A percentile compares a stretch with the other conserved stretches of the same genome.
phyloP scores from a whole-genome alignment of 1,140 invertebrate species.

The Reticulitermes speratus region DNA sequence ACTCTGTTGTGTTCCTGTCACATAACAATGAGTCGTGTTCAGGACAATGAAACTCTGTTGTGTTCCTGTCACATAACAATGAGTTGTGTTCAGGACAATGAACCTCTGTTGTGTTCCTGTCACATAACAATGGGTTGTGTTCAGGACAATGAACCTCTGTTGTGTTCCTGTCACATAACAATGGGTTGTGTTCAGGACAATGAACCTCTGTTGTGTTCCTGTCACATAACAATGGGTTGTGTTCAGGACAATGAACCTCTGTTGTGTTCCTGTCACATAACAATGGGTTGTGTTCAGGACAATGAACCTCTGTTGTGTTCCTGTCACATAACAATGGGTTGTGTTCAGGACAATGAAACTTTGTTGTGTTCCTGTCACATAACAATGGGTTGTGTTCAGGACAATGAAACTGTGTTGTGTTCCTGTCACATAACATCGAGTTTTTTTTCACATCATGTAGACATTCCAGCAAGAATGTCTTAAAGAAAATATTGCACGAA shows the following conservation, averaged over 20 bases:
- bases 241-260: too few species aligned
- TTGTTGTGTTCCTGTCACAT: neutral
- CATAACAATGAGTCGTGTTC: neutral
- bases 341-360: too few species aligned
- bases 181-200: too few species aligned
- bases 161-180: neutral
- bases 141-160: too few species aligned
- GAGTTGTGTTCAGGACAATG: too few species aligned
- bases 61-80: neutral
- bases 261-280: neutral
- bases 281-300: neutral
- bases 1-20: neutral
- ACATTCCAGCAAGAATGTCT: too few species aligned
- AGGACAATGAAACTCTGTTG: too few species aligned
- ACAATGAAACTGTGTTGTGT: too few species aligned
- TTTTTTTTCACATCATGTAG: too few species aligned
- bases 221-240: neutral
- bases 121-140: neutral
- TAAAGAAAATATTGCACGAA: too few species aligned
- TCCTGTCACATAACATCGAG: too few species aligned
- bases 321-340: neutral
- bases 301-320: too few species aligned
- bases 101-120: neutral
- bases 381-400: neutral
- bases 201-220: neutral